These are phyloP conservation scores for Epizoanthus illoricatus DNA, from an alignment of 92 coral and sea anemone genomes.

Conservation along the genomic window DNA sequence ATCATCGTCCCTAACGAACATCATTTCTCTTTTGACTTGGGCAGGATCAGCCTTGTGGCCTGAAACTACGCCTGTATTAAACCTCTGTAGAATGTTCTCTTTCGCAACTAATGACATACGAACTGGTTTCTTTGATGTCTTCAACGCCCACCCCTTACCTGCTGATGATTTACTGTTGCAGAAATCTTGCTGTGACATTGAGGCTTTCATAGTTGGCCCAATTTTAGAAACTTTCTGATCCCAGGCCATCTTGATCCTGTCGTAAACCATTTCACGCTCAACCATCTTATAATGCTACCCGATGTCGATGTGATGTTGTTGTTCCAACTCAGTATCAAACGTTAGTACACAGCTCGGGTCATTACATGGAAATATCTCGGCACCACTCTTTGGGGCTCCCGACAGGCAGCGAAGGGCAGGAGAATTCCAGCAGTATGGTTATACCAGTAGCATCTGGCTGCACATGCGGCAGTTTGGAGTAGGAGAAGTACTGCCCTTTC, in stretches of 20 bases:
- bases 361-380: slow-evolving; percentile 29
- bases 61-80: neutral
- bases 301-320: slow-evolving; percentile 50
- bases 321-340: slow-evolving; percentile 44
- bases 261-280: slow-evolving; percentile 46
- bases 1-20: neutral
- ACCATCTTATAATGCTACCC: slow-evolving; percentile 36
- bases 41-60: slow-evolving; percentile 16
- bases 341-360: slow-evolving; percentile 42
- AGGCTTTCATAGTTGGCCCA: slow-evolving; percentile 20
- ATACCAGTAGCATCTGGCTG: neutral
- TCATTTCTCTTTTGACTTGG: neutral
- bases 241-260: slow-evolving; percentile 43
- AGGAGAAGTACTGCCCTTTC: neutral
- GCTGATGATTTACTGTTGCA: slow-evolving; percentile 13
- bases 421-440: neutral
- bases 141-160: slow-evolving; percentile 44
- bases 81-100: neutral
- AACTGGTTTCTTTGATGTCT: slow-evolving; percentile 31
- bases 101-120: neutral
- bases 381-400: neutral
- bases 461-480: neutral
- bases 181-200: slow-evolving; percentile 1
- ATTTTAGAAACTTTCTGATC: slow-evolving; percentile 45
- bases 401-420: neutral